phyloP scores from a whole-genome alignment of 1,140 invertebrate genomes.

The Dreissena polymorpha region DNA sequence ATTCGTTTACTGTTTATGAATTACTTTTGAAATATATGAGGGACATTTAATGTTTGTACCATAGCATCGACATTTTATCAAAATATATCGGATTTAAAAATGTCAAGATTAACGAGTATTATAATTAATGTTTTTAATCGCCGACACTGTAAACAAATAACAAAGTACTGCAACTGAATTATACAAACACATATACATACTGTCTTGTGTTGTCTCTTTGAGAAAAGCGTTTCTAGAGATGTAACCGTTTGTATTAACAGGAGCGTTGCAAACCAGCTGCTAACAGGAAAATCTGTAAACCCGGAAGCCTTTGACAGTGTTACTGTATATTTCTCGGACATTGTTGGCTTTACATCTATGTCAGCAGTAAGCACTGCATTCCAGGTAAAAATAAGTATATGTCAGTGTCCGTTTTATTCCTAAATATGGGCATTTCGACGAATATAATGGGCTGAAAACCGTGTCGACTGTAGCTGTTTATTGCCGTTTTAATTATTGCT shows the following conservation, averaged over 20 bases:
- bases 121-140: neutral
- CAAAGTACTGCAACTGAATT: too few relatives aligned
- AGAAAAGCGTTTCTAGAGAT: neutral
- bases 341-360: constrained; percentile 89
- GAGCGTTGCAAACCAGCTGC: constrained; percentile 80
- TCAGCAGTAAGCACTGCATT: constrained; percentile 92
- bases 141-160: neutral
- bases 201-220: neutral
- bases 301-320: constrained; percentile 70
- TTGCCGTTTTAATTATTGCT: too few relatives aligned
- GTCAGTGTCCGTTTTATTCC: too few relatives aligned
- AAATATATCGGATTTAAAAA: too few relatives aligned
- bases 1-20: neutral
- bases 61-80: neutral
- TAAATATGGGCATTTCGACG: too few relatives aligned
- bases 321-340: constrained; percentile 88
- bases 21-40: neutral
- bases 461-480: too few relatives aligned
- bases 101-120: too few relatives aligned
- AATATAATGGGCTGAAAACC: too few relatives aligned
- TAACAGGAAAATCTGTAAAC: constrained; percentile 64
- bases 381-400: constrained; percentile 80
- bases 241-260: constrained; percentile 77
- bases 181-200: neutral
- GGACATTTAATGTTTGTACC: neutral